These are phyloP conservation scores for Limnephilus lunatus DNA, from an alignment of 2,888 invertebrate species.

Conservation along the genomic window DNA sequence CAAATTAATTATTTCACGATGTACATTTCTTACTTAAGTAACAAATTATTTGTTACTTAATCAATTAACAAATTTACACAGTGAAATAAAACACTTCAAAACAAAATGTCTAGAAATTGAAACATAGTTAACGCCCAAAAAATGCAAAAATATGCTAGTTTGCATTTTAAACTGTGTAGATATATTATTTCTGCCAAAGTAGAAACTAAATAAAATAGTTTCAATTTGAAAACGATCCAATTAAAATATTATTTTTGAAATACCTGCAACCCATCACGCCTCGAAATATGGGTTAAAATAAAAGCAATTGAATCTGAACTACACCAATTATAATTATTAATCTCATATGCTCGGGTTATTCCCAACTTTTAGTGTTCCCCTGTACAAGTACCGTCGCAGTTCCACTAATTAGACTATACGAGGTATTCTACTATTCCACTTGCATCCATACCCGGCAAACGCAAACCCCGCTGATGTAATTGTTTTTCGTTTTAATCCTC, in stretches of 20 bases:
- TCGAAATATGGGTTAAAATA: neutral
- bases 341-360: neutral
- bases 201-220: neutral
- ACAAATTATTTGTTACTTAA: too few species aligned
- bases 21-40: too few species aligned
- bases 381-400: neutral
- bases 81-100: too few species aligned
- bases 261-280: neutral
- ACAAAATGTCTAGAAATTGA: too few species aligned
- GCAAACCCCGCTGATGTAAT: conserved; percentile 55
- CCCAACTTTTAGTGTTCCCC: neutral
- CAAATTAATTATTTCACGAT: too few species aligned
- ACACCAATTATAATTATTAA: conserved; percentile 2
- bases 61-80: too few species aligned
- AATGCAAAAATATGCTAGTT: too few species aligned
- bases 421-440: conserved; percentile 2
- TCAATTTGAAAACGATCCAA: neutral
- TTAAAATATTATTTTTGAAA: neutral
- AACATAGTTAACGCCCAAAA: too few species aligned
- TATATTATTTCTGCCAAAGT: too few species aligned
- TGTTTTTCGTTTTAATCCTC: conserved; percentile 65
- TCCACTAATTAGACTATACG: conserved; percentile 26
- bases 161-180: too few species aligned
- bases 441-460: conserved; percentile 13
- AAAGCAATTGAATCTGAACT: neutral